Base-by-base conservation (phyloP, 2,888 invertebrate species). In the Polyommatus icarus region DNA sequence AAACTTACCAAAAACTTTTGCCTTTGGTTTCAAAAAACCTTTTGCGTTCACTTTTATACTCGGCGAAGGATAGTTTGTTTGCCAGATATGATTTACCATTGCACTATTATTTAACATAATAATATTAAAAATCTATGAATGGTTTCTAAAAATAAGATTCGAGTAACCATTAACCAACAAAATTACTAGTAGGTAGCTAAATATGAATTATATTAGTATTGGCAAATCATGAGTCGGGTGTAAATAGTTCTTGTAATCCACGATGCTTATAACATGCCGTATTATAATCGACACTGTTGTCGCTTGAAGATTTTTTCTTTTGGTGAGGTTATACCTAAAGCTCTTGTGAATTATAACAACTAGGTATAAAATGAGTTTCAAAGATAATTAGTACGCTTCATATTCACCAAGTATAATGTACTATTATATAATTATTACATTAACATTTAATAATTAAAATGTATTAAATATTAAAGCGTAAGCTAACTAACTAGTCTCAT, bases 401-500 rank as follows among this genome's bases (percentile, higher is more conserved):
- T 88, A 88, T 87, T 91, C 90, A 91, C 90, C 91, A 91, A 92
- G 92, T 92, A 92, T 91, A 91, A 91, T 90, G 89, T 90, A 91
- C 88, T 86, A 87, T 86, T 85, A 84, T 85, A 86, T 85, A 87
- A 59, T 85, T 87, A 59, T 86, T 80, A 81, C 76, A 78, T 71
- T 79, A 79, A 78, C 57, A 79, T 78, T 78, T 80, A 80, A 81
- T 77, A 80, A 82, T 80, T 84, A 86, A 54, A 85, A 10, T 59
- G 59, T 67, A 67, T 67, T 29, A 67, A 83, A 89, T 88, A 89
- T 91, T 90, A 86, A 91, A 92, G 89, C 78, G 83, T 92, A 93
- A 90, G 90, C 84, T 86, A 92, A 93, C 93, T 94, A 94, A 94
- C 93, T 93, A 94, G 93, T 94, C 93, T 94, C 92, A 93, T 91